Percentiles rank a stretch among this genome's conserved stretches.
Conservation (phyloP, 2,888 invertebrate genomes). For the Lochmaea crataegi region DNA sequence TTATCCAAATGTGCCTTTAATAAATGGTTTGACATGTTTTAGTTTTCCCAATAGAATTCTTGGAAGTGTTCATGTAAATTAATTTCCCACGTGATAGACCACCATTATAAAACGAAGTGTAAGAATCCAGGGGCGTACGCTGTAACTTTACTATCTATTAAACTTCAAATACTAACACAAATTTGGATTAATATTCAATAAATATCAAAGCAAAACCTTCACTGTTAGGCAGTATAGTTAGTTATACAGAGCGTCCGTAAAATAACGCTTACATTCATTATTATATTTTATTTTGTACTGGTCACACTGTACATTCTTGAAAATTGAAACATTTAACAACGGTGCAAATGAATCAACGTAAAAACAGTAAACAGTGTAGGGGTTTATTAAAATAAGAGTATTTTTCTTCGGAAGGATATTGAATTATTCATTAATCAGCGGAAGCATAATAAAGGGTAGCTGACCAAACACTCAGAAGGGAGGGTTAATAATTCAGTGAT, state of each 20-base stretch:
- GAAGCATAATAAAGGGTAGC: background rate
- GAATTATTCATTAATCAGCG: slow-evolving; percentile 3
- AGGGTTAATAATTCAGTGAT: background rate
- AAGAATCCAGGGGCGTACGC: slow-evolving; percentile 5
- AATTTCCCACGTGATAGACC: slow-evolving; percentile 23
- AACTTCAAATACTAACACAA: too few species aligned
- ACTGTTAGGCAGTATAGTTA: too few species aligned
- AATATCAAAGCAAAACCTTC: too few species aligned
- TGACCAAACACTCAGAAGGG: background rate
- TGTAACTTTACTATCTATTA: background rate
- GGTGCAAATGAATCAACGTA: background rate
- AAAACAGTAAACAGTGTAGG: background rate
- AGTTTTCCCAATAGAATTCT: slow-evolving; percentile 30
- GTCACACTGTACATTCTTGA: too few species aligned
- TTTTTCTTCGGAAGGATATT: background rate
- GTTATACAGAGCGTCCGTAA: too few species aligned
- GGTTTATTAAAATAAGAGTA: background rate
- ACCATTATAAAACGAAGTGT: slow-evolving; percentile 5
- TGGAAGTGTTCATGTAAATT: slow-evolving; percentile 37
- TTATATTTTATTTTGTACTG: too few species aligned
- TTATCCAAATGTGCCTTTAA: slow-evolving; percentile 10
- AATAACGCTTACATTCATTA: too few species aligned
- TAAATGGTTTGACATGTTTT: slow-evolving; percentile 19
- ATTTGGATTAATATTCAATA: too few species aligned
- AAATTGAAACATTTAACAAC: too few species aligned